Evolutionary conservation across 2,888 invertebrate genomes (phyloP).

Genomic region (Sipunculus nudus): DNA sequence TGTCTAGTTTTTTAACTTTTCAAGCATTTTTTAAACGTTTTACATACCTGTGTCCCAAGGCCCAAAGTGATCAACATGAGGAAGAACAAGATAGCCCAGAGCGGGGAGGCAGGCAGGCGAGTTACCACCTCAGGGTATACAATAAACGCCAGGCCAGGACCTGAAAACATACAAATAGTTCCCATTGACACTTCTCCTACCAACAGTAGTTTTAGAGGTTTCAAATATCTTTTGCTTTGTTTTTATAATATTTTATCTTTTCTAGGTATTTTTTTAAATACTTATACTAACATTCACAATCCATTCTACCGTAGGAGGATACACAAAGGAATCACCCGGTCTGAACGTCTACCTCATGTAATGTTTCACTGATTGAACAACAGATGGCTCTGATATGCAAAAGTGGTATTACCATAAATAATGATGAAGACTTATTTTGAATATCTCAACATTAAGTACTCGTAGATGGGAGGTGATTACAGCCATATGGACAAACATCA

Average conservation of each 20-base stretch:
- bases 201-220: constrained; percentile 41
- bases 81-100: constrained; percentile 61
- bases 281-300: too few relatives aligned
- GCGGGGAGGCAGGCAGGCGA: constrained; percentile 55
- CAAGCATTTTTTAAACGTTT: neutral
- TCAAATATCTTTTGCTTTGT: constrained; percentile 46
- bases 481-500: too few relatives aligned
- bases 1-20: neutral
- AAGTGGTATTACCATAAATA: too few relatives aligned
- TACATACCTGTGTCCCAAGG: constrained; percentile 55
- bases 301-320: too few relatives aligned
- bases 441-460: too few relatives aligned
- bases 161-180: constrained; percentile 29
- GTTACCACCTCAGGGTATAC: constrained; percentile 60
- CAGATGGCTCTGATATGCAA: too few relatives aligned
- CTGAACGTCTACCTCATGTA: too few relatives aligned
- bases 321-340: too few relatives aligned
- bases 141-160: constrained; percentile 58
- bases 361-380: too few relatives aligned
- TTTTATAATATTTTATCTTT: constrained; percentile 73
- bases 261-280: constrained; percentile 77
- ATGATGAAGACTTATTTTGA: too few relatives aligned
- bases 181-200: neutral
- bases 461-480: too few relatives aligned
- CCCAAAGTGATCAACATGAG: constrained; percentile 59